A percentile compares a stretch with the other conserved stretches of the same genome.
Conservation (phyloP, 2,797 vertebrate species). For the Bradypodion pumilum region DNA sequence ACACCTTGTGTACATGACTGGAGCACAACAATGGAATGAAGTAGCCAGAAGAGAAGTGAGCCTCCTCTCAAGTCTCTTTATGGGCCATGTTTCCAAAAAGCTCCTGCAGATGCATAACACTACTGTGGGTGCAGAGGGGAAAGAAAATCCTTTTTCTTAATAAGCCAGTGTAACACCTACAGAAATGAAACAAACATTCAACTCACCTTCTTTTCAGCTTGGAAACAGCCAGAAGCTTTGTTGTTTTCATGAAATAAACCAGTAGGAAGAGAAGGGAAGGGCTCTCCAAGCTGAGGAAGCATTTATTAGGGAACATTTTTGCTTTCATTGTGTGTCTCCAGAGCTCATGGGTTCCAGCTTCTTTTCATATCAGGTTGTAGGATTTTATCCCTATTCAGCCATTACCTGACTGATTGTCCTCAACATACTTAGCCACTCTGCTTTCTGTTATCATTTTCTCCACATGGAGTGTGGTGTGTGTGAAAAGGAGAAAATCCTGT, state of each 20-base stretch:
- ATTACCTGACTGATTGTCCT: too few species aligned
- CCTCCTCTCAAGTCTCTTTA: background rate
- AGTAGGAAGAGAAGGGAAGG: background rate
- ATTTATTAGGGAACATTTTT: background rate
- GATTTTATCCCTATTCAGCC: too few species aligned
- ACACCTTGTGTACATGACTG: background rate
- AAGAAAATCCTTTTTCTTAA: background rate
- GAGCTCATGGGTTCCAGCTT: too few species aligned
- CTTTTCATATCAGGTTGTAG: too few species aligned
- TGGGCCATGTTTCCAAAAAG: constrained; percentile 3
- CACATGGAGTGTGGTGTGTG: too few species aligned
- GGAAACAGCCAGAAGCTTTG: rapidly evolving
- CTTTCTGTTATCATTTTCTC: too few species aligned
- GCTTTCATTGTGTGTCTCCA: too few species aligned
- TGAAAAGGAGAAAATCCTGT: too few species aligned
- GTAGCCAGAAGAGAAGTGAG: constrained; percentile 27
- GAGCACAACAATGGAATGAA: constrained; percentile 39
- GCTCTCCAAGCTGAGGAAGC: background rate
- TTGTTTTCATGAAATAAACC: background rate
- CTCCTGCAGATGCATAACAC: background rate
- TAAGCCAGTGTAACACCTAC: constrained; percentile 13
- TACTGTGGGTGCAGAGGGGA: background rate
- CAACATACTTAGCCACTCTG: too few species aligned
- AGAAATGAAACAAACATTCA: background rate
- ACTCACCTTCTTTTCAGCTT: constrained; percentile 10